A percentile compares a stretch with the other conserved stretches of the same genome.
Conservation (phyloP, 1,140 invertebrate species). For the Magallana ariakensis region DNA sequence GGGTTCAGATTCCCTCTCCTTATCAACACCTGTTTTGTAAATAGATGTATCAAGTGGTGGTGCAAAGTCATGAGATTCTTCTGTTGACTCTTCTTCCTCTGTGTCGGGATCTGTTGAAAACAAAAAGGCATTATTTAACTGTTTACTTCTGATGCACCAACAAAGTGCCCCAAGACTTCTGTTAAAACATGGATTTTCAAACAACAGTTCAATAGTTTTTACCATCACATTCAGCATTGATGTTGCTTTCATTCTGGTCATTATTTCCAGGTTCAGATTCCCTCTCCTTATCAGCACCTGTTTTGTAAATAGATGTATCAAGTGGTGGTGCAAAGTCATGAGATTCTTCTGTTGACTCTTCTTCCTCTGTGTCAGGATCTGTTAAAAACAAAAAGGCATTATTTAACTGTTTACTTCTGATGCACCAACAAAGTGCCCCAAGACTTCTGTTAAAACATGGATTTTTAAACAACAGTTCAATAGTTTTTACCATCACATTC, state of each 20-base stretch:
- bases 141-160: neutral
- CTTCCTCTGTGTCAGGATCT: slow-evolving; percentile 37
- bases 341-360: slow-evolving; percentile 23
- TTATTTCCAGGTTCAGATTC: neutral
- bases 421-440: neutral
- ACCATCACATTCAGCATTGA: slow-evolving; percentile 21
- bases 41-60: slow-evolving; percentile 35
- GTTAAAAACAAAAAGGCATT: slow-evolving; percentile 6
- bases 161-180: neutral
- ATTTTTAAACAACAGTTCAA: slow-evolving; percentile 20
- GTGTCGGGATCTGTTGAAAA: slow-evolving; percentile 31
- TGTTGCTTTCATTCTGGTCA: neutral
- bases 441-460: neutral
- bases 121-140: slow-evolving; percentile 17
- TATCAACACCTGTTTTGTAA: too few species aligned
- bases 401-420: slow-evolving; percentile 16
- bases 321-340: too few species aligned
- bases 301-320: too few species aligned
- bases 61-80: slow-evolving; percentile 11
- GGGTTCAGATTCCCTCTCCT: neutral
- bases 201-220: slow-evolving; percentile 2
- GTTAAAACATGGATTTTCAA: slow-evolving; percentile 9
- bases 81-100: slow-evolving; percentile 21
- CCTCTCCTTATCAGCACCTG: too few species aligned
- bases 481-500: slow-evolving; percentile 35